Base-by-base conservation (phyloP, 2,797 vertebrate genomes). In the Nyctibius grandis region DNA sequence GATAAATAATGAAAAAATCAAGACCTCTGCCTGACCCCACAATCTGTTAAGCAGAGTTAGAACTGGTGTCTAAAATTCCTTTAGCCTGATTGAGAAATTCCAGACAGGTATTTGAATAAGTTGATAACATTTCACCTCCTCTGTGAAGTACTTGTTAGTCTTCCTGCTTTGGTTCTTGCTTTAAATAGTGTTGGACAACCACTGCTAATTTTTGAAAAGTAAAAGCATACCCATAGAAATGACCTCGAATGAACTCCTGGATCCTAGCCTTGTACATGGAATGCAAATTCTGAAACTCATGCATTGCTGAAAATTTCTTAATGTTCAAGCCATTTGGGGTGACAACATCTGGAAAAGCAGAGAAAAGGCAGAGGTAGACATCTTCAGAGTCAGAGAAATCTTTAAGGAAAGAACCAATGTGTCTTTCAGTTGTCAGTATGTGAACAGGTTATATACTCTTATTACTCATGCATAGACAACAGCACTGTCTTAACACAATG, bases 211-310 rank as follows among this genome's bases (percentile, higher is more conserved):
- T 92, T 91, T 74, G 89, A 92, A 93, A 92, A 93, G 85, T 61
- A 81, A 91, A 93, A 88, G n/a, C 98, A 94, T 97, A 99, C 99
- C 99, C 99, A 73, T 99, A 99, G 97, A 99, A 99, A 96, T 99
- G 99, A 81, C 99, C 99, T 92, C 99, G 98, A 95, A 99, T 97
- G 94, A 99, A 99, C 94, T 99, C 99, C 97, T 99, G 99, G 97
- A 99, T 99, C 91, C 98, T 98, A 75, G 97, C 93, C 96, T 99
- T 99, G 98, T 98, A 99, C 97, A 98, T 99, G 96, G 98, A 98
- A 95, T 99, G 99, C 67, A 99, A 97, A 98, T 99, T 99, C 98
- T 99, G 99, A 97, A 99, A 99, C 95, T 99, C 99, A 15, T 99
- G 99, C 97, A 99, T 98, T 64, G 99, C 99, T 28, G 99, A 99